A percentile compares a stretch with the other conserved stretches of the same genome.
phyloP scores from a whole-genome alignment of 2,113 vertebrate genomes.

The Phalacrocorax pelagicus region DNA sequence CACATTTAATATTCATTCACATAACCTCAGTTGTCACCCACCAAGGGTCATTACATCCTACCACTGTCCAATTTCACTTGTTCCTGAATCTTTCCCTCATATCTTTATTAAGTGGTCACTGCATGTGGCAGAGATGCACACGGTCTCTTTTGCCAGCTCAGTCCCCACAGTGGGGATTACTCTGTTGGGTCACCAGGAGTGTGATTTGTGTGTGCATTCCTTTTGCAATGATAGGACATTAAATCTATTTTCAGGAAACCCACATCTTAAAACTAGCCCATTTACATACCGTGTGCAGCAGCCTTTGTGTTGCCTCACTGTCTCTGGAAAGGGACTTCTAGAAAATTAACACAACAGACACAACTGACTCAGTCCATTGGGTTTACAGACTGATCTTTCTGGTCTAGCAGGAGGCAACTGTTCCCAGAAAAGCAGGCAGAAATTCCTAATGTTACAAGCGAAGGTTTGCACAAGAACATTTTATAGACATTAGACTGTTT shows the following conservation, averaged over 20 bases:
- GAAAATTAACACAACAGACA: not conserved
- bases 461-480: not conserved
- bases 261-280: not conserved
- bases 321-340: not conserved
- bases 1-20: slow-evolving; percentile 51
- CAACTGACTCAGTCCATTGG: not conserved
- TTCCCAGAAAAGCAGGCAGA: not conserved
- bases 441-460: not conserved
- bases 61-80: not conserved
- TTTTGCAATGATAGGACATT: not conserved
- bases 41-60: not conserved
- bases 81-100: not conserved
- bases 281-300: rapidly evolving
- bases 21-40: slow-evolving; percentile 27
- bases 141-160: not conserved
- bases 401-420: not conserved
- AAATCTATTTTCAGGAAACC: not conserved
- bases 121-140: not conserved
- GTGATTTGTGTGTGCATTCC: not conserved
- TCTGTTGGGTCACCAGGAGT: not conserved
- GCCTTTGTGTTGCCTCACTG: not conserved
- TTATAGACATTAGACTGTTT: not conserved
- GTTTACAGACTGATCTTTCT: not conserved
- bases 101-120: not conserved
- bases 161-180: not conserved